Evolutionary conservation across 2,113 vertebrate species (phyloP).

Genomic region (Antechinus stuartii): DNA sequence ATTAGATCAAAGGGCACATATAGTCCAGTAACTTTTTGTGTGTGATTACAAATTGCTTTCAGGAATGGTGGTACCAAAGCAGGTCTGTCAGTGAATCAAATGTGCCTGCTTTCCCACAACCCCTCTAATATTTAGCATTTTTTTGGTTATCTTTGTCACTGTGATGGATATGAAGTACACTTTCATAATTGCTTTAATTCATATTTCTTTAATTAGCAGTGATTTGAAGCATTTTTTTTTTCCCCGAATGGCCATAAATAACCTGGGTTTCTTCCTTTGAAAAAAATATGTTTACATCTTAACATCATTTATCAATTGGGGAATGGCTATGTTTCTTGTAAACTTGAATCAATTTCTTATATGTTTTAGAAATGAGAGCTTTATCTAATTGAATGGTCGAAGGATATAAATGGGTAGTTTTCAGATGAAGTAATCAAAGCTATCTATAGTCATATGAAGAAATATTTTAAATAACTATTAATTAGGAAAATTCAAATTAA

Average conservation of each 20-base stretch:
- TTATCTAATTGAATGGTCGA: background rate
- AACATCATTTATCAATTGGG: background rate
- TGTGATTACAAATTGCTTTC: background rate
- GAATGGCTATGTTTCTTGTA: background rate
- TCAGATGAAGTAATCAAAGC: background rate
- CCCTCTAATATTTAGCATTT: background rate
- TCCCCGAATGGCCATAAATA: background rate
- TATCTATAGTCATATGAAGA: background rate
- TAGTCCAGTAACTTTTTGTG: background rate
- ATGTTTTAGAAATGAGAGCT: background rate
- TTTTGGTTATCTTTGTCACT: background rate
- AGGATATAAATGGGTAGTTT: background rate
- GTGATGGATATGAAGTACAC: background rate
- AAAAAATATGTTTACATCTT: background rate
- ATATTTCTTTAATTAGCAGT: background rate
- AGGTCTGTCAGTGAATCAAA: background rate
- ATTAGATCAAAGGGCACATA: background rate
- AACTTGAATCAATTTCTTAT: background rate
- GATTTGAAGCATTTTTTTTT: background rate
- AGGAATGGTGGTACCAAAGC: background rate
- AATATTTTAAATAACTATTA: background rate
- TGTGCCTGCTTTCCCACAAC: background rate
- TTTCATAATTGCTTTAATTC: background rate
- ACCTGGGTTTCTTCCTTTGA: background rate
- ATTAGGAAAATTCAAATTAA: background rate